Percentiles rank a stretch among this genome's conserved stretches.
Conservation (phyloP, 1,140 invertebrate species). For the Drosophila repletoides region DNA sequence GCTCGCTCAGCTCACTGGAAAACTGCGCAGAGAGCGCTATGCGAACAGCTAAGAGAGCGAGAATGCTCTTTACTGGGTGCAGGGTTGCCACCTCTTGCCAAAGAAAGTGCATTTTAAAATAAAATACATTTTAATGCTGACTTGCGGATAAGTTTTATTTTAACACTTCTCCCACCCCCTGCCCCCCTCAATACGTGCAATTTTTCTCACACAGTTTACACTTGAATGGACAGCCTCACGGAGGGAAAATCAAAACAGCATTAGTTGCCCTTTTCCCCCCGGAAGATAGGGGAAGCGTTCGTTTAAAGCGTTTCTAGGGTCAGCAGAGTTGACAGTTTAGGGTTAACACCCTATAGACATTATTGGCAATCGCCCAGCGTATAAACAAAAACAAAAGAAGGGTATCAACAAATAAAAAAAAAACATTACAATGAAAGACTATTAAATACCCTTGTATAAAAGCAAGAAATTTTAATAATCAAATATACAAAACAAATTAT, state of each 20-base stretch:
- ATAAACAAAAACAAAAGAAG: slow-evolving; percentile 19
- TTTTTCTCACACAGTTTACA: slow-evolving; percentile 37
- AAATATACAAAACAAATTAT: too few species aligned
- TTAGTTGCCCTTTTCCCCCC: slow-evolving; percentile 66
- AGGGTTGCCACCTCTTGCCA: slow-evolving; percentile 24
- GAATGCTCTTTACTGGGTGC: slow-evolving; percentile 4
- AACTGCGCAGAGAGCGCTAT: slow-evolving; percentile 55
- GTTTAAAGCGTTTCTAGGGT: neutral
- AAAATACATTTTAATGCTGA: slow-evolving; percentile 16
- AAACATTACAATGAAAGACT: too few species aligned
- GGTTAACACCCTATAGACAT: neutral
- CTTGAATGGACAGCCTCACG: slow-evolving; percentile 18
- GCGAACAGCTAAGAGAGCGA: slow-evolving; percentile 20
- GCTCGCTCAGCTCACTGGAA: slow-evolving; percentile 50
- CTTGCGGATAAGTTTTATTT: slow-evolving; percentile 17
- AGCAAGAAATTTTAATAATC: too few species aligned
- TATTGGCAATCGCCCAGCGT: neutral
- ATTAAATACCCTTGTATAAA: too few species aligned
- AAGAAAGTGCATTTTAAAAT: slow-evolving; percentile 11
- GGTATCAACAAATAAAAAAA: slow-evolving; percentile 3
- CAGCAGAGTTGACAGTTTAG: slow-evolving; percentile 18
- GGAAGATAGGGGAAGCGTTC: slow-evolving; percentile 5
- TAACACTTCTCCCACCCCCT: neutral
- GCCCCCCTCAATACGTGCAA: slow-evolving; percentile 1
- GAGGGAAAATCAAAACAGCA: slow-evolving; percentile 50